phyloP scores from a whole-genome alignment of 1,140 invertebrate species.

The Sesamia nonagrioides region DNA sequence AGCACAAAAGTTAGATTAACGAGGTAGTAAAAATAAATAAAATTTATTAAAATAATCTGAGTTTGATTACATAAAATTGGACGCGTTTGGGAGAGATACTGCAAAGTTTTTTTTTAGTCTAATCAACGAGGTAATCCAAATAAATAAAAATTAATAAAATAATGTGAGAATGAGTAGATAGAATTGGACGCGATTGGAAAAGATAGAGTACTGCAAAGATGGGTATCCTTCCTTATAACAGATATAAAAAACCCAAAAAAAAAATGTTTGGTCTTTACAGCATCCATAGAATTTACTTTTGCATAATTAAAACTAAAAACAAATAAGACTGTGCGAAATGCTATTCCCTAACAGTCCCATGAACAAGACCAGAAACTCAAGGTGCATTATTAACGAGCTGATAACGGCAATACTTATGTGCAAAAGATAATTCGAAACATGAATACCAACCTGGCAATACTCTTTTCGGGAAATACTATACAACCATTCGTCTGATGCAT shows the following conservation, averaged over 20 bases:
- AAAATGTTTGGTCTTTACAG: neutral
- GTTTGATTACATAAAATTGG: slow-evolving; percentile 20
- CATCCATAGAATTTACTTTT: neutral
- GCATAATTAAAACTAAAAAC: neutral
- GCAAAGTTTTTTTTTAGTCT: slow-evolving; percentile 7
- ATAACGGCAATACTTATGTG: slow-evolving; percentile 64
- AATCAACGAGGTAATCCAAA: slow-evolving; percentile 40
- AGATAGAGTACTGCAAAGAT: neutral
- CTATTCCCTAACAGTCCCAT: slow-evolving; percentile 34
- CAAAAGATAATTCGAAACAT: slow-evolving; percentile 53
- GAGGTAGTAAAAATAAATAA: slow-evolving; percentile 40
- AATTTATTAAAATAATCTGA: slow-evolving; percentile 37
- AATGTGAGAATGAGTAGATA: slow-evolving; percentile 22
- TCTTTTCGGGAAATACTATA: slow-evolving; percentile 57
- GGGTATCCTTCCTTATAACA: too few species aligned
- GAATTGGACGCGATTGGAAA: slow-evolving; percentile 21
- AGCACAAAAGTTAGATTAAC: slow-evolving; percentile 14
- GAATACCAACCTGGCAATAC: slow-evolving; percentile 39
- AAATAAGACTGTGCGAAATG: slow-evolving; percentile 36
- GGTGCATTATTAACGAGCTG: slow-evolving; percentile 78
- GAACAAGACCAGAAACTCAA: slow-evolving; percentile 62
- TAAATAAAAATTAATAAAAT: slow-evolving; percentile 34
- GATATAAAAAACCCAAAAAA: too few species aligned
- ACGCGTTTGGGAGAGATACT: slow-evolving; percentile 3
- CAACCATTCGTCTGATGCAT: slow-evolving; percentile 28